Base-by-base conservation (phyloP, 2,113 vertebrate genomes). In the Brachyistius frenatus region DNA sequence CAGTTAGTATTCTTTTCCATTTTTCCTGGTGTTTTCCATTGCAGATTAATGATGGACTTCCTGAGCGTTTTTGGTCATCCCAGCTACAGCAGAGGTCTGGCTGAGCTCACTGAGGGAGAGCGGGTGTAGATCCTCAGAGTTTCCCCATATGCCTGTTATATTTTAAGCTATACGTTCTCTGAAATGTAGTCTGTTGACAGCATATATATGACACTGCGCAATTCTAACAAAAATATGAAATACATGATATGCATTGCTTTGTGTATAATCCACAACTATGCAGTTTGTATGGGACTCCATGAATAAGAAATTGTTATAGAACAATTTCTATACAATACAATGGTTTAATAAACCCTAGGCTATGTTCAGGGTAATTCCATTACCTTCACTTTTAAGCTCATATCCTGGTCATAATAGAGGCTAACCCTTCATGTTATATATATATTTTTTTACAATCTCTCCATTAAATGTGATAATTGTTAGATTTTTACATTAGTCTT, bases 161-260 rank as follows among this genome's bases (percentile, higher is more conserved):
- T 49, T 65, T 23, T 23, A 23, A 23, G 50, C 63, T 65, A 73
- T 66, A 54, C 64, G 11, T 63, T 88, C 37, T 70, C 49, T 52
- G 23, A 49, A 81, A 63, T 67, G 72, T 35, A 61, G 70, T 73
- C 66, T 83, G 81, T 64, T 73, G 82, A 88, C 68, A 84, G 87
- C 62, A 15, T 35, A 52, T 33, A 73, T 2, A 1, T 16, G 32
- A 53, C 30, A 31, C 14, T 35, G 14, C 13, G 10, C 0, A 0
- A 52, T 16, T 72, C 80, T 63, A 85, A 78, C 44, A 63, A 39
- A 68, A 84, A 86, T 14, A 80, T 31, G 39, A 53, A 69, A 78
- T 73, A 60, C 49, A 73, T 66, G 46, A 32, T 56, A 60, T 68
- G 62, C 23, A 23, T 83, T 62, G 64, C 81, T 83, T 88, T 1